Percentiles rank a stretch among this genome's conserved stretches.
phyloP scores from a whole-genome alignment of 2,113 vertebrate genomes.

The Thryonomys swinderianus region DNA sequence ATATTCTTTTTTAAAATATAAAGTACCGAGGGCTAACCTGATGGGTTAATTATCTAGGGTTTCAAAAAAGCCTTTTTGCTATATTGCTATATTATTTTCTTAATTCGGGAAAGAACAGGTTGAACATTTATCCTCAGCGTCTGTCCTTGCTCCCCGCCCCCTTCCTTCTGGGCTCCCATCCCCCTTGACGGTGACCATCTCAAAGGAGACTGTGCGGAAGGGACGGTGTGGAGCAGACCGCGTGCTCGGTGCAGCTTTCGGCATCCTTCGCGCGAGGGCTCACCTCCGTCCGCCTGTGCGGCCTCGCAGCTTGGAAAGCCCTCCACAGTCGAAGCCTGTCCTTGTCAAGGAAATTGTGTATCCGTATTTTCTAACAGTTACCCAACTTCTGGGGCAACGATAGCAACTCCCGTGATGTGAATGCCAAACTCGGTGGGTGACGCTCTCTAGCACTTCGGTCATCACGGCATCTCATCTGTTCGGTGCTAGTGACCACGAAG shows the following conservation, averaged over 20 bases:
- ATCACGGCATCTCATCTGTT: slow-evolving; percentile 24
- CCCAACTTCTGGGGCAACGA: background rate
- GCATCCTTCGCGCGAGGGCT: background rate
- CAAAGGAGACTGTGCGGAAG: background rate
- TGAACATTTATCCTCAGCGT: slow-evolving; percentile 15
- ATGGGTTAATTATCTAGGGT: background rate
- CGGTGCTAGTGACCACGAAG: background rate
- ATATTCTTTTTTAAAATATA: background rate
- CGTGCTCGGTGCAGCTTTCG: background rate
- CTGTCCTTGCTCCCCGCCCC: background rate
- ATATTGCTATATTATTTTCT: background rate
- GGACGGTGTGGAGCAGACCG: background rate
- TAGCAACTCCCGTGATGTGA: background rate
- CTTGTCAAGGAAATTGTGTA: background rate
- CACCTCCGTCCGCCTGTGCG: background rate
- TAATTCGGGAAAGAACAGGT: slow-evolving; percentile 7
- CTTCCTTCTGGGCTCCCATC: background rate
- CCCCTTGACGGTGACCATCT: background rate
- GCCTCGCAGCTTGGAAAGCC: background rate
- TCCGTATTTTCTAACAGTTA: slow-evolving; percentile 29
- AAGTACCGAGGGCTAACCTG: background rate
- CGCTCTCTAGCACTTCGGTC: slow-evolving; percentile 29
- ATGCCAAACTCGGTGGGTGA: slow-evolving; percentile 3
- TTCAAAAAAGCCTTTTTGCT: background rate
- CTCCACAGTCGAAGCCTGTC: background rate